These are phyloP conservation scores for Patagioenas fasciata DNA, from an alignment of 2,113 vertebrate species.

Conservation along the genomic window DNA sequence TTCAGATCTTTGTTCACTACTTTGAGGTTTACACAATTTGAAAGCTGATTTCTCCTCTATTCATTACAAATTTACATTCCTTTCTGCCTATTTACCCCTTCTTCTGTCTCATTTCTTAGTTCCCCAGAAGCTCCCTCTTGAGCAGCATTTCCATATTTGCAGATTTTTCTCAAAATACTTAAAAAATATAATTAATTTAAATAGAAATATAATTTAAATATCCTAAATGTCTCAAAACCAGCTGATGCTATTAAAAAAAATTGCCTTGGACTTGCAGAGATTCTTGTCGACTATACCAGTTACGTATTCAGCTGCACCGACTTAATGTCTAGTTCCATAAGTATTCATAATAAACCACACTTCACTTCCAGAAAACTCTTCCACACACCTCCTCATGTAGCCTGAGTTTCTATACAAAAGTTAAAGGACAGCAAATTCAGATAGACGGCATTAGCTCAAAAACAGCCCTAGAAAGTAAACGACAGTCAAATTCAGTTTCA, in stretches of 20 bases:
- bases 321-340: neutral
- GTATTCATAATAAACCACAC: neutral
- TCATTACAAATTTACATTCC: neutral
- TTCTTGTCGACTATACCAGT: neutral
- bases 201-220: neutral
- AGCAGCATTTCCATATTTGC: neutral
- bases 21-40: neutral
- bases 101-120: neutral
- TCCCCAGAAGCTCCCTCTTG: neutral
- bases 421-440: neutral
- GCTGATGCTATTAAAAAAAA: neutral
- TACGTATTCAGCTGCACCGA: neutral
- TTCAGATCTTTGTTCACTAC: neutral
- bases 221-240: neutral
- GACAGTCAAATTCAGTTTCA: neutral
- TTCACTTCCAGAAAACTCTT: neutral
- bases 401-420: neutral
- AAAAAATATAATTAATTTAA: neutral
- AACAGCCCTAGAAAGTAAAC: neutral
- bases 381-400: neutral
- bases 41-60: neutral
- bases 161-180: neutral
- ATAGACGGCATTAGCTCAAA: neutral
- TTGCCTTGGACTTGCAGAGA: neutral
- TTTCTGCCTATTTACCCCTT: neutral